These are phyloP conservation scores for Pseudomyrmex gracilis DNA, from an alignment of 1,140 invertebrate genomes.

Conservation along the genomic window DNA sequence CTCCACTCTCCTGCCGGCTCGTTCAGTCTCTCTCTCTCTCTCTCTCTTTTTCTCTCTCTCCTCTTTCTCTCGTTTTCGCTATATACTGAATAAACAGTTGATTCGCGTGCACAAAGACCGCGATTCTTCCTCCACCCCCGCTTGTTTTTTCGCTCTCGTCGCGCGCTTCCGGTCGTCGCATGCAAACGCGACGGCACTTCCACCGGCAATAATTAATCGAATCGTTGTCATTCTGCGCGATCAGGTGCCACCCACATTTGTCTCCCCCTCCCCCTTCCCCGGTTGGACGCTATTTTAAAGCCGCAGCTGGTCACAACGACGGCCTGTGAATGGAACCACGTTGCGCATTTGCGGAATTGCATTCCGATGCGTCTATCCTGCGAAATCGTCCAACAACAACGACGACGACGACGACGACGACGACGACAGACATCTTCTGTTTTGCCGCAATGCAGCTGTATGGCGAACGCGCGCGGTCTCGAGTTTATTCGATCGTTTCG, in stretches of 20 bases:
- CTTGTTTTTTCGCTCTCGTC: background rate
- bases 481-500: conserved; percentile 34
- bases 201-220: conserved; percentile 66
- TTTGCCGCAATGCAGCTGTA: conserved; percentile 53
- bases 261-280: background rate
- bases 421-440: conserved; percentile 55
- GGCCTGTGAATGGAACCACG: conserved; percentile 30
- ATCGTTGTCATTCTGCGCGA: conserved; percentile 52
- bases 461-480: background rate
- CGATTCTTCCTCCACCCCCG: conserved; percentile 55
- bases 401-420: too few species aligned
- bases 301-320: conserved; percentile 18
- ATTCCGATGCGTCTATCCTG: conserved; percentile 25
- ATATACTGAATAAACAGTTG: conserved; percentile 74
- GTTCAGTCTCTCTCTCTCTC: conserved; percentile 19
- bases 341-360: conserved; percentile 46
- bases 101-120: conserved; percentile 69
- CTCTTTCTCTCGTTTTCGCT: conserved; percentile 53
- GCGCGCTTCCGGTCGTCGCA: conserved; percentile 26
- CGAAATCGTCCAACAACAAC: background rate
- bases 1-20: background rate
- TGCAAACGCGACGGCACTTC: background rate
- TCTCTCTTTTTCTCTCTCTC: conserved; percentile 45
- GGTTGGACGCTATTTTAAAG: conserved; percentile 39
- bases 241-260: conserved; percentile 32